phyloP scores from a whole-genome alignment of 2,797 vertebrate genomes.

The Apogon talboti region DNA sequence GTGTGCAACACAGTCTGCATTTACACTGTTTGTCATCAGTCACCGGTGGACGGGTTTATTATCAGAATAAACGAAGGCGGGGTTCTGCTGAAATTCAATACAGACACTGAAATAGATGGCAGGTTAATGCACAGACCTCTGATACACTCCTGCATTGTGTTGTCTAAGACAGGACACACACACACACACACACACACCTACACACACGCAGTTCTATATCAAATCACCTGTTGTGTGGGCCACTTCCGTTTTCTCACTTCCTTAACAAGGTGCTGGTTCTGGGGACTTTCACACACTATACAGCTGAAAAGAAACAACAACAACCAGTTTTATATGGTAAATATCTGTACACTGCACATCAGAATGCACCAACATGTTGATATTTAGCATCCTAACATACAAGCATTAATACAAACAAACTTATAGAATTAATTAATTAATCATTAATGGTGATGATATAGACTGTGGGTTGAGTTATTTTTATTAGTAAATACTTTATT shows the following conservation, averaged over 20 bases:
- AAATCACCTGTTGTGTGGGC: slow-evolving; percentile 42
- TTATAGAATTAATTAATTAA: too few relatives aligned
- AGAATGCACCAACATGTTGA: too few relatives aligned
- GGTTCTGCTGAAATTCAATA: background rate
- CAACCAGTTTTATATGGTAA: background rate
- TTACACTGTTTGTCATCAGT: background rate
- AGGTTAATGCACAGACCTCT: background rate
- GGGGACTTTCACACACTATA: slow-evolving; percentile 13
- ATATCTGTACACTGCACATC: too few relatives aligned
- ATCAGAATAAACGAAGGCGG: background rate
- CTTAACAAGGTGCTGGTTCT: slow-evolving; percentile 34
- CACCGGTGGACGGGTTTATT: background rate
- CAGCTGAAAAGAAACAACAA: background rate
- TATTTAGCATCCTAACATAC: too few relatives aligned
- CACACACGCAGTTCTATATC: background rate
- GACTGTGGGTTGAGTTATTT: too few relatives aligned
- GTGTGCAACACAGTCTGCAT: slow-evolving; percentile 14
- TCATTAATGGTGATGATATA: too few relatives aligned
- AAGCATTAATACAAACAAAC: too few relatives aligned
- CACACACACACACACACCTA: too few relatives aligned
- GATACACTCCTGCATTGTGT: slow-evolving; percentile 16
- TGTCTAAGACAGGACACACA: background rate
- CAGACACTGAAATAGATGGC: background rate
- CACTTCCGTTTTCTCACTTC: slow-evolving; percentile 73
- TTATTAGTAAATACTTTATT: too few relatives aligned